Percentiles rank a stretch among this genome's conserved stretches.
Conservation (phyloP, 1,140 invertebrate species). For the Drosophila equinoxialis region DNA sequence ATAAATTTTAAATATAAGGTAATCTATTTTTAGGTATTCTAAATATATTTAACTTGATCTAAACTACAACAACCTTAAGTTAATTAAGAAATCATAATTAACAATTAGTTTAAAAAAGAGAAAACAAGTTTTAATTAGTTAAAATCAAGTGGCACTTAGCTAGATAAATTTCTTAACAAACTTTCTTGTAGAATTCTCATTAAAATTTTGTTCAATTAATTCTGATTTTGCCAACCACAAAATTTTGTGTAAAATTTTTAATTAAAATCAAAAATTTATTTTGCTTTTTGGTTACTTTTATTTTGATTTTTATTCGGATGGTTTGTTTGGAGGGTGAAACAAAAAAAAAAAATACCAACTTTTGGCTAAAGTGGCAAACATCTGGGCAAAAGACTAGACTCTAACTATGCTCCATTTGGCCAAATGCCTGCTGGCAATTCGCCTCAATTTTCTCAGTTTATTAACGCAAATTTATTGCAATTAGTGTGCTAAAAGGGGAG, state of each 20-base stretch:
- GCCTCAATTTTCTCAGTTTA: conserved; percentile 53
- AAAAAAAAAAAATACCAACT: conserved; percentile 12
- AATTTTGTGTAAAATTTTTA: conserved; percentile 46
- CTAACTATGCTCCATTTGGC: conserved; percentile 31
- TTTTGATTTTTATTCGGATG: neutral
- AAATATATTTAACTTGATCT: too few species aligned
- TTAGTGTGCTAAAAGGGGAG: conserved; percentile 39
- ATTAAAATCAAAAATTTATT: conserved; percentile 43
- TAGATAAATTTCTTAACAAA: conserved; percentile 5
- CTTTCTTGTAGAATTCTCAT: conserved; percentile 13
- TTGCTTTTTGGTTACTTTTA: conserved; percentile 18
- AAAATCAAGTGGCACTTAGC: neutral
- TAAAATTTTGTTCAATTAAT: neutral
- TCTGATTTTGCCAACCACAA: neutral
- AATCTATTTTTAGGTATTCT: neutral
- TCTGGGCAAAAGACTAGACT: conserved; percentile 9
- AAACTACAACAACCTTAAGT: too few species aligned
- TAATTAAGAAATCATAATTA: too few species aligned
- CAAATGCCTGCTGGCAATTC: conserved; percentile 55
- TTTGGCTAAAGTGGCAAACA: conserved; percentile 33
- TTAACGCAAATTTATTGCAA: conserved; percentile 76
- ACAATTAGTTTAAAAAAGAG: neutral
- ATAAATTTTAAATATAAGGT: neutral
- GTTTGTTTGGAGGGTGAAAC: neutral
- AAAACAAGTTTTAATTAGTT: neutral